Conservation (phyloP, 2,888 invertebrate species). For the Trissonchulus latispiculum region DNA sequence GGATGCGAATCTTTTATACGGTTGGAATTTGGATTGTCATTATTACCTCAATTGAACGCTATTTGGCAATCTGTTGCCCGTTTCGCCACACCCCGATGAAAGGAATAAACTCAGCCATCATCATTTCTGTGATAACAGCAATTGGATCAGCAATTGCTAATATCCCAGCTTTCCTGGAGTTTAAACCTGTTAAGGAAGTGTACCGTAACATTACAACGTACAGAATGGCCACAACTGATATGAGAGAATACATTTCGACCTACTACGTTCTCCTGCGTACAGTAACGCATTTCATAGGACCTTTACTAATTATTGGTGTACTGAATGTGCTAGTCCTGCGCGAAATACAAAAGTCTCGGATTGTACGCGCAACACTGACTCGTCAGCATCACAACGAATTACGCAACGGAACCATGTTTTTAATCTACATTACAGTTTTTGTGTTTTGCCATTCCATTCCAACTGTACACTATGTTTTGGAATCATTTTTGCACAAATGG, state of each 20-base stretch:
- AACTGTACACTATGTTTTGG: slow-evolving; percentile 4
- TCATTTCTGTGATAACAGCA: not conserved
- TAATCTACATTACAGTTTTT: not conserved
- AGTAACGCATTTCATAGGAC: not conserved
- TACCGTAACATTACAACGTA: too few species aligned
- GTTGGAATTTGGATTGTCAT: slow-evolving; percentile 1
- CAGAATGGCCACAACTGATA: too few species aligned
- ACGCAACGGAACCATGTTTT: slow-evolving; percentile 1
- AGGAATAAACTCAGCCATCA: not conserved
- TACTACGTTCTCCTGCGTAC: not conserved
- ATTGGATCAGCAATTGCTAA: not conserved
- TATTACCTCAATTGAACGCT: slow-evolving; percentile 7
- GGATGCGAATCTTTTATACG: slow-evolving; percentile 2
- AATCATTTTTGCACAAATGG: not conserved
- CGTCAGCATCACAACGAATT: not conserved
- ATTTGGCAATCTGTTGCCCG: slow-evolving; percentile 6
- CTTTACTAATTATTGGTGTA: not conserved
- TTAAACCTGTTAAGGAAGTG: too few species aligned
- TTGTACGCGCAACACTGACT: not conserved
- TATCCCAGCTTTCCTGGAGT: not conserved
- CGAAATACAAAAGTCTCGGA: not conserved
- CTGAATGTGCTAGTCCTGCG: not conserved
- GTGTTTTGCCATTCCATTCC: not conserved
- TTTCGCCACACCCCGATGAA: not conserved
- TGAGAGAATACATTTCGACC: not conserved